Base-by-base conservation (phyloP, 2,113 vertebrate species). In the Tyrannus savana region DNA sequence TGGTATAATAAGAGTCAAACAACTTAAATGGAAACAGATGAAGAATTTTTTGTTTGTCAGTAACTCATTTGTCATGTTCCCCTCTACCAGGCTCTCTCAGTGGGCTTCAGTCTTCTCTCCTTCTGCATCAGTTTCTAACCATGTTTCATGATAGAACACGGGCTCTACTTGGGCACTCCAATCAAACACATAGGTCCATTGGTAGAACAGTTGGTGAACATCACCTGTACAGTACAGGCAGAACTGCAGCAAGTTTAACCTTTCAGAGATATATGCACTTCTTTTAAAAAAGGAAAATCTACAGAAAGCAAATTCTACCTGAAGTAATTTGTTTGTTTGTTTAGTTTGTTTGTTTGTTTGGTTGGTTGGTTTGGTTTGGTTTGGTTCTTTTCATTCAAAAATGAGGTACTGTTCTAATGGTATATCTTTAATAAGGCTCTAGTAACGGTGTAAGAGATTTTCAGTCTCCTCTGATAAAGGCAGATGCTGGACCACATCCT, bases 121-220 rank as follows among this genome's bases (percentile, higher is more conserved):
- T 81, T 52, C 14, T 75, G 3, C 7, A 41, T 15, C 30, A 50
- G 0, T 42, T 88, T 59, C 49, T 73, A 41, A 35, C 46, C 27
- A 14, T 7, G 10, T 7, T 11, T 74, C 31, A 10, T 17, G 24
- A 23, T n/a, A 39, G 17, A 25, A 28, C 3, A 6, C 0, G 7
- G 24, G 5, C 12, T 73, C 12, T 69, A 19, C 14, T 44, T 68
- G 37, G 50, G 19, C 50, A 24, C 12, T 53, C 17, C 47, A 39
- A 12, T 15, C 19, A 53, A 42, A 6, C 4, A 6, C 4, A 4
- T 0, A 1, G 5, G 6, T 15, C 10, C 12, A 7, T 28, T 14
- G 50, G 23, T 30, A 12, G 28, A 75, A 31, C 14, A 16, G 14
- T 11, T 46, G 17, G 3, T 1, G 1, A 59, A 37, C 0, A 0